Evolutionary conservation across 2,797 vertebrate species (phyloP).

Genomic region (Pseudochirops corinnae): DNA sequence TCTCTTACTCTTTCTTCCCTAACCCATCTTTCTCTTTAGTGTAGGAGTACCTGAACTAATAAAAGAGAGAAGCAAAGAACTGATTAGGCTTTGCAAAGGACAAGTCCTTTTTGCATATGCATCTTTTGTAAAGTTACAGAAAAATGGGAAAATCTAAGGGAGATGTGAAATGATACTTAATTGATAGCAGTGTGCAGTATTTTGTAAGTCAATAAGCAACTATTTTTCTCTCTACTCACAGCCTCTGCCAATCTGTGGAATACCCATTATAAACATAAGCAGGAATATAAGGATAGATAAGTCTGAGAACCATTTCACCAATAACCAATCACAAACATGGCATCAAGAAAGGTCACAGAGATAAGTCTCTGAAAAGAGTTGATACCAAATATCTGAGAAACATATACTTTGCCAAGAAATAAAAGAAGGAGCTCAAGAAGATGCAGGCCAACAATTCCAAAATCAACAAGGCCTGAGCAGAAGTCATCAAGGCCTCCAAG

Average conservation of each 20-base stretch:
- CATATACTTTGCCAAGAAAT: not conserved
- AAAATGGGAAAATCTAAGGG: not conserved
- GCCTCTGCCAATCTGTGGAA: not conserved
- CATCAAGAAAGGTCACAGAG: not conserved
- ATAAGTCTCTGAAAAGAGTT: not conserved
- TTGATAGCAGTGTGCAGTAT: not conserved
- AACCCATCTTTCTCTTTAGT: not conserved
- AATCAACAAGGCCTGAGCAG: not conserved
- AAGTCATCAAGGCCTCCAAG: not conserved
- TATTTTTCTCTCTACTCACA: not conserved
- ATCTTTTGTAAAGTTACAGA: not conserved
- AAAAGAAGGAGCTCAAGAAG: not conserved
- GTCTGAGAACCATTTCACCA: not conserved
- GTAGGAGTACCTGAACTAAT: not conserved
- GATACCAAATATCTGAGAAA: not conserved
- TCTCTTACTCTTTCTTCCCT: not conserved
- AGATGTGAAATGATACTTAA: not conserved
- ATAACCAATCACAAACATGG: not conserved
- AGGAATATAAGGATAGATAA: not conserved
- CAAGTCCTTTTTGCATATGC: not conserved
- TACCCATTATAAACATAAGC: not conserved
- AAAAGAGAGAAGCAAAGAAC: not conserved
- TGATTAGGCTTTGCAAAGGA: not conserved
- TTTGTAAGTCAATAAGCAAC: not conserved
- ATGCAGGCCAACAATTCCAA: not conserved